Conservation (phyloP, 1,140 invertebrate genomes). For the Caenorhabditis remanei region DNA sequence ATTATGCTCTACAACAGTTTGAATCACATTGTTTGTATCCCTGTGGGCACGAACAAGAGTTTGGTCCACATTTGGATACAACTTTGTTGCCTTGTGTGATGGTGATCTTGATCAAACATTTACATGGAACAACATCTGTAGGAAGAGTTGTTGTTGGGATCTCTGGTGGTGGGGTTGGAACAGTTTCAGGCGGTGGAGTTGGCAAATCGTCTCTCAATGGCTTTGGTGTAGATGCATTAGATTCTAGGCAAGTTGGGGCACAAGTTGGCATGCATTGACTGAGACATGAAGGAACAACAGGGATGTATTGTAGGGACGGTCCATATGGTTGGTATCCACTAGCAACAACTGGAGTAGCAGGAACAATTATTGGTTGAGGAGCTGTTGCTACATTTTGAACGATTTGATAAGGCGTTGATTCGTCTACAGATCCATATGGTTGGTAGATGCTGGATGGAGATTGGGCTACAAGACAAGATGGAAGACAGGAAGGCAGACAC, state of each 20-base stretch:
- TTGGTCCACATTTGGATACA: slow-evolving; percentile 16
- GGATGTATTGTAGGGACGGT: background rate
- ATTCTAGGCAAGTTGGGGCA: background rate
- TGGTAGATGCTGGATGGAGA: background rate
- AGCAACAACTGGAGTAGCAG: background rate
- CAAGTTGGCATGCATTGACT: slow-evolving; percentile 37
- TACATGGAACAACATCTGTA: slow-evolving; percentile 9
- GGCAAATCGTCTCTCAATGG: slow-evolving; percentile 9
- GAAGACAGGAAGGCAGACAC: slow-evolving; percentile 15
- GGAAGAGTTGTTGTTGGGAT: background rate
- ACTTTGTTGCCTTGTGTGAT: slow-evolving; percentile 38
- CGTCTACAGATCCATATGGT: background rate
- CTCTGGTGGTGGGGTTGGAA: slow-evolving; percentile 13
- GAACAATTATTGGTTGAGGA: background rate
- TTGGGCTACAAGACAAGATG: slow-evolving; percentile 22
- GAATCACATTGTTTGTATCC: slow-evolving; percentile 22
- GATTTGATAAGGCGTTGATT: background rate
- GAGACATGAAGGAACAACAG: background rate
- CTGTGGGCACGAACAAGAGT: background rate
- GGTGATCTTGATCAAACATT: slow-evolving; percentile 21
- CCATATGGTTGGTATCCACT: slow-evolving; percentile 45
- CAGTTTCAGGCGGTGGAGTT: slow-evolving; percentile 43
- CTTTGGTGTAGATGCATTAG: background rate
- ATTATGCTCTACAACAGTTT: slow-evolving; percentile 24
- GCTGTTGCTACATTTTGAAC: background rate